Conservation (phyloP, 2,113 vertebrate species). For the Sylvietta virens region DNA sequence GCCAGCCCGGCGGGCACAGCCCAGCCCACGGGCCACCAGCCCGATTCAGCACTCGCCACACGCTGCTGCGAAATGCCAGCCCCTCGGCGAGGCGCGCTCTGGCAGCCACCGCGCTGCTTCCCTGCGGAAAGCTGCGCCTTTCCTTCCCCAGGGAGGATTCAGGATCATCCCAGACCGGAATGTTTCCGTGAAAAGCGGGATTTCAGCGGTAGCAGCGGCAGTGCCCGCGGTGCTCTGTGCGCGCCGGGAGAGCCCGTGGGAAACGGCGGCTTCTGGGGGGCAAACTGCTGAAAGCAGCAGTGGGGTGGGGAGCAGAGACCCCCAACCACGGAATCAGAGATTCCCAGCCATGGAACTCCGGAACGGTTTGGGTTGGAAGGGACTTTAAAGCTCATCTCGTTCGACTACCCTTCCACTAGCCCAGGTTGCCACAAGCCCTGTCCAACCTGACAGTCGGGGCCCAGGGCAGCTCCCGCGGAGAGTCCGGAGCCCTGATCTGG, state of each 20-base stretch:
- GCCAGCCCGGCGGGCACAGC: neutral
- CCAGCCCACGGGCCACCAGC: neutral
- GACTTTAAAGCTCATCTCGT: neutral
- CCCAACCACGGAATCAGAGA: neutral
- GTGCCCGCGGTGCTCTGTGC: neutral
- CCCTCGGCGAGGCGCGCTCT: neutral
- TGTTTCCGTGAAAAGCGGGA: fast-evolving
- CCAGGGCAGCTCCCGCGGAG: neutral
- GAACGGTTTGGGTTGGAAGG: neutral
- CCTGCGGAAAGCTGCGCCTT: neutral
- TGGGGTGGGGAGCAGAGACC: neutral
- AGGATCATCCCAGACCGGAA: neutral
- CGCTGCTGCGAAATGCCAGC: neutral
- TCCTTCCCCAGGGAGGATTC: neutral
- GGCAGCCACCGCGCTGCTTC: neutral
- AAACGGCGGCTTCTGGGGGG: neutral
- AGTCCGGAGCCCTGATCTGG: neutral
- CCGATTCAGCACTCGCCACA: neutral
- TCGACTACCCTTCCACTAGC: neutral
- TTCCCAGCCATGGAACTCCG: neutral
- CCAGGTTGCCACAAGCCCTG: neutral
- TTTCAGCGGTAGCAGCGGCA: neutral
- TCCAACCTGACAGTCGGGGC: neutral
- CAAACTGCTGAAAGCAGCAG: neutral
- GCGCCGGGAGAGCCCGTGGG: neutral